Conservation (phyloP, 2,888 invertebrate species). For the Myathropa florea region DNA sequence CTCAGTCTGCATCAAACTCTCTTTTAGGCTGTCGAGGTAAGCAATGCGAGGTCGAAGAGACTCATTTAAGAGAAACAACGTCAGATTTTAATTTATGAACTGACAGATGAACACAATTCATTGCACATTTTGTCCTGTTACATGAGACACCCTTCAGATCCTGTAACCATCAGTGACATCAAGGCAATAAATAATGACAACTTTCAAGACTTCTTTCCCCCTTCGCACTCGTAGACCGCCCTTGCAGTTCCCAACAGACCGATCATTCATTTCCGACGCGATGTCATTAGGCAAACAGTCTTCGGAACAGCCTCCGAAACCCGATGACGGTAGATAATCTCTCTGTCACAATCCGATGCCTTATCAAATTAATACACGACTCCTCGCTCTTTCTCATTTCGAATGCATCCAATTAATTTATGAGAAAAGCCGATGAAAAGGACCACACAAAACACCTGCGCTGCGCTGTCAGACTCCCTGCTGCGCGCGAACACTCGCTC, state of each 20-base stretch:
- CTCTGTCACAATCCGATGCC: neutral
- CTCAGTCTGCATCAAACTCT: too few relatives aligned
- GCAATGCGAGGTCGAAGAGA: too few relatives aligned
- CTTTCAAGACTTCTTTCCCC: neutral
- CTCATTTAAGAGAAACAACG: too few relatives aligned
- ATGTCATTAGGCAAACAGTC: neutral
- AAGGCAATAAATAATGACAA: neutral
- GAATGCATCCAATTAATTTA: constrained; percentile 41
- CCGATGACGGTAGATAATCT: neutral
- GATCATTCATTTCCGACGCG: neutral
- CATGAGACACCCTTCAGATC: neutral
- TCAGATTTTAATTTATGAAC: too few relatives aligned
- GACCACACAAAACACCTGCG: constrained; percentile 61
- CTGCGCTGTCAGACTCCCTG: constrained; percentile 2
- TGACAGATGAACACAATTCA: too few relatives aligned
- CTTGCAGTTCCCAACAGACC: neutral
- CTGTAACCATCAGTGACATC: too few relatives aligned
- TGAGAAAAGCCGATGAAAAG: constrained; percentile 17
- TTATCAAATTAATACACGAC: neutral
- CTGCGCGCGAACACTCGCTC: constrained; percentile 55
- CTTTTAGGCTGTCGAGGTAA: too few relatives aligned
- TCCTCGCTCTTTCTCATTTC: constrained; percentile 3
- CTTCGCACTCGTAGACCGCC: neutral
- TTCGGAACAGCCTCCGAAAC: neutral
- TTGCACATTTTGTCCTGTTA: neutral